Conservation (phyloP, 2,797 vertebrate species). For the Gymnodraco acuticeps region DNA sequence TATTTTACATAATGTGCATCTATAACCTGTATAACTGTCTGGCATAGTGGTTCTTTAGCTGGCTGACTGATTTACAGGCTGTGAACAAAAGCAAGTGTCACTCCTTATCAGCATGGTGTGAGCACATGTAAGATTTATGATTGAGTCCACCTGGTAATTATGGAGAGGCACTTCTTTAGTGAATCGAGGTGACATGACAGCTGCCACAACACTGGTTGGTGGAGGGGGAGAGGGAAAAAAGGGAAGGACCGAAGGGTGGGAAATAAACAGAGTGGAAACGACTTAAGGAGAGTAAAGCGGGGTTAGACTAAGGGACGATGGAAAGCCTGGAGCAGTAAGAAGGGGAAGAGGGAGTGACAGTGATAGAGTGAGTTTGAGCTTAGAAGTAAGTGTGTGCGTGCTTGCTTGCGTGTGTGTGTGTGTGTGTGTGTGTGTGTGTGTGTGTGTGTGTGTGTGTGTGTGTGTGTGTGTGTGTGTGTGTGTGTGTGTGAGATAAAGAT, state of each 20-base stretch:
- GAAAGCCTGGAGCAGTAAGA: slow-evolving; percentile 13
- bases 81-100: neutral
- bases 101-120: slow-evolving; percentile 44
- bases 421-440: neutral
- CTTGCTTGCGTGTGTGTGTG: slow-evolving; percentile 1
- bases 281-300: slow-evolving; percentile 40
- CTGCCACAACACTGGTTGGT: slow-evolving; percentile 57
- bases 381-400: slow-evolving; percentile 2
- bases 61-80: slow-evolving; percentile 16
- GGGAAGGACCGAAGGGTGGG: slow-evolving; percentile 35
- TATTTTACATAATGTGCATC: slow-evolving; percentile 18
- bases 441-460: slow-evolving; percentile 2
- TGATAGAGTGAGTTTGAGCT: slow-evolving; percentile 33
- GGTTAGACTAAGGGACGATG: slow-evolving; percentile 28
- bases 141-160: slow-evolving; percentile 65
- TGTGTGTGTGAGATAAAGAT: neutral
- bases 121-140: slow-evolving; percentile 60
- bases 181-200: slow-evolving; percentile 67
- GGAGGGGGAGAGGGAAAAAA: slow-evolving; percentile 7
- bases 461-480: neutral
- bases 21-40: slow-evolving; percentile 20
- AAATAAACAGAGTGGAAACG: slow-evolving; percentile 62
- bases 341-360: slow-evolving; percentile 1
- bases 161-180: slow-evolving; percentile 46
- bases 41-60: slow-evolving; percentile 18